A percentile compares a stretch with the other conserved stretches of the same genome.
phyloP scores from a whole-genome alignment of 35 echinoderm and acorn worm species.

The Anneissia japonica region DNA sequence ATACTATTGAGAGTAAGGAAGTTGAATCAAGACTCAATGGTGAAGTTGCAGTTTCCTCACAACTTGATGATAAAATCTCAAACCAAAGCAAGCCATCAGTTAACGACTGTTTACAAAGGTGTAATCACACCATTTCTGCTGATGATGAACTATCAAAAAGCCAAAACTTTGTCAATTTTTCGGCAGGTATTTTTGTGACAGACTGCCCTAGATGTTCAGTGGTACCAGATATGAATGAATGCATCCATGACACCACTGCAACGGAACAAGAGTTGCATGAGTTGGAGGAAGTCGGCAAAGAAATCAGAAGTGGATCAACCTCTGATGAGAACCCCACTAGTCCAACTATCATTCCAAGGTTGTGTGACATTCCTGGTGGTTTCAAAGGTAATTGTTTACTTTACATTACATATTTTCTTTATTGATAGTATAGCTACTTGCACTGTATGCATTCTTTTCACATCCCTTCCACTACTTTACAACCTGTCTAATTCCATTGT shows the following conservation, averaged over 20 bases:
- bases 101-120: not conserved
- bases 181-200: conserved; percentile 63
- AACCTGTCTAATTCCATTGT: too few species aligned
- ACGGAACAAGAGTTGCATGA: conserved; percentile 40
- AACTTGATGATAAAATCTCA: not conserved
- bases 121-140: not conserved
- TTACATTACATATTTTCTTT: not conserved
- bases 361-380: not conserved
- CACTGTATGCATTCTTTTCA: too few species aligned
- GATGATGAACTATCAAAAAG: not conserved
- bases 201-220: conserved; percentile 55
- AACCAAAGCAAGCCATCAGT: not conserved
- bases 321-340: not conserved
- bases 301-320: conserved; percentile 30
- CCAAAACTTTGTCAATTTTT: conserved; percentile 79
- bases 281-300: conserved; percentile 55
- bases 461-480: too few species aligned
- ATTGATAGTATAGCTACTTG: too few species aligned
- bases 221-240: conserved; percentile 78
- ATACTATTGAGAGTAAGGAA: not conserved
- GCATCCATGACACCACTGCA: conserved; percentile 41
- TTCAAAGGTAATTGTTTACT: not conserved
- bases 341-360: not conserved
- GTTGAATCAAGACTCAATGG: not conserved
- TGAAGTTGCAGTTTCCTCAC: not conserved